Evolutionary conservation across 2,888 invertebrate species (phyloP), one percentile per base, ranked within the genome.

Genomic region (Keiferia lycopersicella): DNA sequence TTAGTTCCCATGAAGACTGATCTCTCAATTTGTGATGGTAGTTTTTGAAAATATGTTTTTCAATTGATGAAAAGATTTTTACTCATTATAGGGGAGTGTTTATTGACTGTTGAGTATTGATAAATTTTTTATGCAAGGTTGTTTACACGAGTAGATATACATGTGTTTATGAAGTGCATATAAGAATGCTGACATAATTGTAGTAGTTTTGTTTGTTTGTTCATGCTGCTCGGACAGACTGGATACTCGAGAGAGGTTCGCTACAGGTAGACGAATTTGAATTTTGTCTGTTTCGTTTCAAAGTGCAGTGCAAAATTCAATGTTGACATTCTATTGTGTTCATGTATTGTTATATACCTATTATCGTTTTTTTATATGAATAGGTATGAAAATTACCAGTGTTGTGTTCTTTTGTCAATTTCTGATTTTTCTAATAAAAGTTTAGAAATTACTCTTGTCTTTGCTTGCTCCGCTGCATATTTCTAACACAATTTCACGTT

Each of bases 151-250:
- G 73, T 78, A 73, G 73, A 73, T 76, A 75, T 78, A 80, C 78
- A 76, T 69, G 75, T 81, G 72, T 84, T 86, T 87, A 83, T 79
- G 78, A 80, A 72, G 68, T 78, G 74, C 82, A 84, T 84, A 81
- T 75, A 74, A 71, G 71, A 60, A 66, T 69, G 64, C 72, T 75
- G 73, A 77, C 76, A 75, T 76, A 81, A 81, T 4, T 8, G 82
- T 80, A 80, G 75, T 71, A 81, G 65, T 78, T 80, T 78, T 80
- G 72, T 81, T 78, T 81, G 72, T 81, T 79, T 82, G 81, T 87
- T 84, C 83, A 83, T 75, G 91, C 91, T 79, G 88, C 90, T 82
- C 75, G 84, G 81, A 88, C 83, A 90, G 89, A 86, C 88, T 77
- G 89, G 85, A 78, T 87, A 85, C 76, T 82, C 86, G 83, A 86